phyloP scores from a whole-genome alignment of 2,888 invertebrate species.

The Cremastinae sp. region DNA sequence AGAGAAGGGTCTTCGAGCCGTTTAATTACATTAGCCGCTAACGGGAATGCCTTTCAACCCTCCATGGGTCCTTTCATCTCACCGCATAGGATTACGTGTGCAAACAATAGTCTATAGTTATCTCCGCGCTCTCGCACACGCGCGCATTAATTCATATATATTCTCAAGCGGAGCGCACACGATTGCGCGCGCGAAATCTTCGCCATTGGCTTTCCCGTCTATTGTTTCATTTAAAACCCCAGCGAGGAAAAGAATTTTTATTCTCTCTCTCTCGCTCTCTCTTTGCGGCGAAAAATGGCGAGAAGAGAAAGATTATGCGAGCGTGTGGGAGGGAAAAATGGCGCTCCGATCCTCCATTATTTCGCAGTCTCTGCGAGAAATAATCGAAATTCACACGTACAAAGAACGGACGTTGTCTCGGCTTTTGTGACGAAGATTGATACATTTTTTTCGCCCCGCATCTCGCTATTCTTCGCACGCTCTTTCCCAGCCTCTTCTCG shows the following conservation, averaged over 20 bases:
- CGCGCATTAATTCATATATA: background rate
- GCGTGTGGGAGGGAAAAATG: too few relatives aligned
- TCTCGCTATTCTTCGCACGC: too few relatives aligned
- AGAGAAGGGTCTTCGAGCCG: constrained; percentile 67
- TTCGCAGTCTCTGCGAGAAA: too few relatives aligned
- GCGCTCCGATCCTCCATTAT: too few relatives aligned
- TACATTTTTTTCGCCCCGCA: too few relatives aligned
- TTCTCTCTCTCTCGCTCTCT: too few relatives aligned
- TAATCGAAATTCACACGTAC: too few relatives aligned
- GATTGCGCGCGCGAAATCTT: constrained; percentile 23
- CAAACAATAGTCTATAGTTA: constrained; percentile 58
- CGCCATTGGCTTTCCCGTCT: constrained; percentile 31
- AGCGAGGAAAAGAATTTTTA: constrained; percentile 47
- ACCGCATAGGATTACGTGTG: constrained; percentile 63
- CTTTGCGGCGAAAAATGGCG: constrained; percentile 12
- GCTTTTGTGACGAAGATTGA: too few relatives aligned
- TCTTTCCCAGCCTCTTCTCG: too few relatives aligned
- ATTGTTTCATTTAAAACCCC: constrained; percentile 56
- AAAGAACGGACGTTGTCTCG: too few relatives aligned
- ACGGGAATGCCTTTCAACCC: constrained; percentile 65
- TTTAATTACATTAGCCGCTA: constrained; percentile 74
- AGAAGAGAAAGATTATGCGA: too few relatives aligned
- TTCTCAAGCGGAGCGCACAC: constrained; percentile 11
- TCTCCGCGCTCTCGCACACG: constrained; percentile 19
- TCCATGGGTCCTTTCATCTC: constrained; percentile 66